Base-by-base conservation (phyloP, 2,113 vertebrate species). In the Hemichromis elongatus region DNA sequence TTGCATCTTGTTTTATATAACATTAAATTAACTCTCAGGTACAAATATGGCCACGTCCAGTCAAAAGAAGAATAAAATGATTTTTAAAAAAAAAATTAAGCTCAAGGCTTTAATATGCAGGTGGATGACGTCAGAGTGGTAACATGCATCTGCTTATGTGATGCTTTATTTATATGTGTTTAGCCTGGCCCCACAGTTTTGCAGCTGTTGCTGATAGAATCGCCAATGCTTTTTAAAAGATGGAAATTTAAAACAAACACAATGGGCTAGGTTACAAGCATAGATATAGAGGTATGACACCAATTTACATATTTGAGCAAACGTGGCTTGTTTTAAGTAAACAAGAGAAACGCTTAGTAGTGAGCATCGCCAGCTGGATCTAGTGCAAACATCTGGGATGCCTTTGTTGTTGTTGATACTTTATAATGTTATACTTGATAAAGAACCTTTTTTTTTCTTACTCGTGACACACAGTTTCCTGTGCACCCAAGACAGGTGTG, bases 71-170 rank as follows among this genome's bases (percentile, higher is more conserved):
- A 61, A 33, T 19, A 2, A 1, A 28, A 28, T 28, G 4, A 7
- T 0, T 56, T 54, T 18, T 8, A 9, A n/a, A n/a, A n/a, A n/a
- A n/a, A n/a, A n/a, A n/a, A 9, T 37, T 9, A 35, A 35, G 57
- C 35, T 61, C 9, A 61, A 63, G 59, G 18, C 18, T 61, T 35
- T 63, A 37, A 37, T 63, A 63, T 63, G 33, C 59, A 37, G 59
- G 33, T 63, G 33, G 10, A 63, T 63, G 2, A 37, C 33, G 37
- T 37, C 30, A 33, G 5, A 33, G n/a, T 33, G 30, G 30, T 6
- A 33, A 30, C 10, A 1, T 2, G 19, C 19, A 37, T 37, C 0
- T 1, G 6, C 13, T 63, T n/a, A 21, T 63, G 59, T 63, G 59
- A 63, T 63, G 19, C 6, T 63, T 63, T 21, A n/a, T 63, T 37